Percentiles rank a stretch among this genome's conserved stretches.
Evolutionary conservation across 2,888 invertebrate species (phyloP).

Genomic region (Caenorhabditis sp.): DNA sequence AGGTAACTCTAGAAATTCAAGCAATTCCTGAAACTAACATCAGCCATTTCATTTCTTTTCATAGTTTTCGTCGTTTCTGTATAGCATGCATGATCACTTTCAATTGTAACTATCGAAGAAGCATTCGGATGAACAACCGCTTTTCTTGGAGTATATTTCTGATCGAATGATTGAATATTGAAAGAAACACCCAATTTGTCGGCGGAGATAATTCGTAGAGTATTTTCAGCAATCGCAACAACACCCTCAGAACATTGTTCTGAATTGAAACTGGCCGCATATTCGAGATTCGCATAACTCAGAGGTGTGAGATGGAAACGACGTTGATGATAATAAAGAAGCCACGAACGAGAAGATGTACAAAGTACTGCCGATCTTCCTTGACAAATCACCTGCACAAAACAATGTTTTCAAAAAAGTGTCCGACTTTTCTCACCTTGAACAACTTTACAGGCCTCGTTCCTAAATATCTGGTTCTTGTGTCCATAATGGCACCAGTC

Average conservation of each 20-base stretch:
- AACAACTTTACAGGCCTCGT: conserved; percentile 94
- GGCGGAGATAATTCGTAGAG: conserved; percentile 89
- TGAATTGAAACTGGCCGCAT: conserved; percentile 90
- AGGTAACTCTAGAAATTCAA: neutral
- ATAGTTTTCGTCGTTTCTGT: conserved; percentile 94
- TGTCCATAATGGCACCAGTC: conserved; percentile 94
- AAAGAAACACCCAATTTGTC: conserved; percentile 98
- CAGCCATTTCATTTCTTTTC: conserved; percentile 92
- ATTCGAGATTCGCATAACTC: conserved; percentile 87
- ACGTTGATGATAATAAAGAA: conserved; percentile 97
- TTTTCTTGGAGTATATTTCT: conserved; percentile 87
- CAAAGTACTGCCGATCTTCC: conserved; percentile 78
- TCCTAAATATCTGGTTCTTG: conserved; percentile 93
- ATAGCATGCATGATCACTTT: conserved; percentile 97
- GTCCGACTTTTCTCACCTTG: conserved; percentile 76
- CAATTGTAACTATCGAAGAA: conserved; percentile 87
- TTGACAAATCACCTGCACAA: conserved; percentile 7
- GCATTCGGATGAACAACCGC: conserved; percentile 86
- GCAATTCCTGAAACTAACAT: conserved; percentile 74
- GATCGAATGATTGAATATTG: conserved; percentile 87
- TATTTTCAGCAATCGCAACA: conserved; percentile 97
- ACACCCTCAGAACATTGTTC: conserved; percentile 99
- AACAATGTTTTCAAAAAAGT: neutral
- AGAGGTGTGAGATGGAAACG: conserved; percentile 75
- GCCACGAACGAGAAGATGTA: conserved; percentile 96